These are phyloP conservation scores for Pelosia muscerda DNA, from an alignment of 2,888 invertebrate species.

Conservation along the genomic window DNA sequence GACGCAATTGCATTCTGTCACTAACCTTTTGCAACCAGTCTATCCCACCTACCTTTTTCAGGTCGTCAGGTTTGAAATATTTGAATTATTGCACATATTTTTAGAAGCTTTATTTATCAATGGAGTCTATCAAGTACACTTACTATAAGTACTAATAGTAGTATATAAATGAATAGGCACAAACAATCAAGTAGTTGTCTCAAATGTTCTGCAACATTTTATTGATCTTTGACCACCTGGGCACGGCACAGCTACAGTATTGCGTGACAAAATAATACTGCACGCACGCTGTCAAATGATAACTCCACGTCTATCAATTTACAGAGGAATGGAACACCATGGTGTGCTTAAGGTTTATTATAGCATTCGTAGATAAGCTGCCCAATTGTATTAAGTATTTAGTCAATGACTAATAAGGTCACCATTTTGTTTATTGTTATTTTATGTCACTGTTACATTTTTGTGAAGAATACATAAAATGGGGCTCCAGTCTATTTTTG, in stretches of 20 bases:
- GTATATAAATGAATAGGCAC: background rate
- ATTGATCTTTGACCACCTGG: constrained; percentile 68
- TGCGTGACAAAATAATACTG: constrained; percentile 77
- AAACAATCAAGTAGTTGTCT: background rate
- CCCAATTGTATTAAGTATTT: constrained; percentile 65
- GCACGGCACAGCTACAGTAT: constrained; percentile 68
- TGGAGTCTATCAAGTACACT: too few relatives aligned
- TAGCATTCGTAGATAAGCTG: constrained; percentile 74
- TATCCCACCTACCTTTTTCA: too few relatives aligned
- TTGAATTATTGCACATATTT: too few relatives aligned
- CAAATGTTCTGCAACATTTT: constrained; percentile 20
- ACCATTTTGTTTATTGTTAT: constrained; percentile 43
- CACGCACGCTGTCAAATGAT: constrained; percentile 87
- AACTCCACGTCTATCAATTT: constrained; percentile 86
- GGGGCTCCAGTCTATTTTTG: too few relatives aligned
- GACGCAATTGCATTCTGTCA: too few relatives aligned
- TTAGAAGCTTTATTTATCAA: too few relatives aligned
- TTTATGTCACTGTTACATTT: background rate
- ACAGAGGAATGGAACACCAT: constrained; percentile 74
- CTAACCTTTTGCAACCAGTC: too few relatives aligned
- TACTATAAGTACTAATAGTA: background rate
- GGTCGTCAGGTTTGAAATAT: too few relatives aligned
- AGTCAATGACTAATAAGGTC: constrained; percentile 63
- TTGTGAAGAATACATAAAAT: background rate
- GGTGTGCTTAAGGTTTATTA: constrained; percentile 69